A percentile compares a stretch with the other conserved stretches of the same genome.
Conservation (phyloP, 2,797 vertebrate genomes). For the Acipenser transmontanus region DNA sequence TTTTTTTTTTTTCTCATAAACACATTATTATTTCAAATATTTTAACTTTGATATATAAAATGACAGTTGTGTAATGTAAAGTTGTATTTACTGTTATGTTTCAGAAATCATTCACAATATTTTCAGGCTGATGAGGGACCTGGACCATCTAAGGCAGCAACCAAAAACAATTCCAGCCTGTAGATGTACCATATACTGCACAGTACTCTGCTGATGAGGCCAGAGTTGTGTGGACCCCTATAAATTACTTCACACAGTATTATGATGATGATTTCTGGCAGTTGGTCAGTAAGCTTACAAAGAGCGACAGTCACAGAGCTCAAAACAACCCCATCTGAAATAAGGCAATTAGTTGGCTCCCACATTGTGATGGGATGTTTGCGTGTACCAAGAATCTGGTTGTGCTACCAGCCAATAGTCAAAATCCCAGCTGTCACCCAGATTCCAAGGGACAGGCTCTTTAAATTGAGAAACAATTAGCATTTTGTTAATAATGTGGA, state of each 20-base stretch:
- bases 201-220: neutral
- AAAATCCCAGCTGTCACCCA: slow-evolving; percentile 3
- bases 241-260: neutral
- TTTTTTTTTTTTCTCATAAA: too few species aligned
- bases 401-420: neutral
- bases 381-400: neutral
- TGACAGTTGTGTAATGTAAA: too few species aligned
- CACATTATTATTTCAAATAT: too few species aligned
- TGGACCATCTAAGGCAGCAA: neutral
- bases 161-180: neutral
- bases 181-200: neutral
- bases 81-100: too few species aligned
- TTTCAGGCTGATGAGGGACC: neutral
- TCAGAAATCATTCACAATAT: neutral
- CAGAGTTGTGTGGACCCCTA: too few species aligned
- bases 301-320: neutral
- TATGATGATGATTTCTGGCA: too few species aligned
- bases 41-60: too few species aligned
- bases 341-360: neutral
- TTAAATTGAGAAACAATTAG: slow-evolving; percentile 5
- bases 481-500: slow-evolving; percentile 8
- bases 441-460: slow-evolving; percentile 6
- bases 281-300: too few species aligned
- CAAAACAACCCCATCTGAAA: neutral
- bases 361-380: neutral